A percentile compares a stretch with the other conserved stretches of the same genome.
phyloP scores from a whole-genome alignment of 2,113 vertebrate species.

The Epinephelus moara region DNA sequence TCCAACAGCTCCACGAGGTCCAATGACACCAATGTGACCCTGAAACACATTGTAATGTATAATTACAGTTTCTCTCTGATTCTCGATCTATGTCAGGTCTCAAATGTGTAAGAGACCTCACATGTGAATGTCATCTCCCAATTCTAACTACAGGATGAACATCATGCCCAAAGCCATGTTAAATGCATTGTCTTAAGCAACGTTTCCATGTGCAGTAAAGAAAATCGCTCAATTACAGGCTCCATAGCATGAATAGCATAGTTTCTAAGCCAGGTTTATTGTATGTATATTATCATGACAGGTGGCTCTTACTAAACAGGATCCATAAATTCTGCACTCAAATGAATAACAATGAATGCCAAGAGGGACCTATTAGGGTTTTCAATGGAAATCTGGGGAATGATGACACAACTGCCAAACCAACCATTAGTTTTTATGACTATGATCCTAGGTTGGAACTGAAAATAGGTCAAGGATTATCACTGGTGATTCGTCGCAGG shows the following conservation, averaged over 20 bases:
- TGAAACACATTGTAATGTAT: constrained; percentile 75
- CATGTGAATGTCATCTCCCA: background rate
- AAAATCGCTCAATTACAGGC: background rate
- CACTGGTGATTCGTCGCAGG: background rate
- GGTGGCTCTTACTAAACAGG: constrained; percentile 7
- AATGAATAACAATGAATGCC: constrained; percentile 1
- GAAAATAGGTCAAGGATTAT: constrained; percentile 4
- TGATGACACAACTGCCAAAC: background rate
- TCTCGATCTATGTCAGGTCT: background rate
- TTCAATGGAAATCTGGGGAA: background rate
- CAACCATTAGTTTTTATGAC: constrained; percentile 11
- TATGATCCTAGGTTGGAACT: constrained; percentile 10
- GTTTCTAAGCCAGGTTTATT: background rate
- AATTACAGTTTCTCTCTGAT: background rate
- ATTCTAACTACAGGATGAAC: background rate
- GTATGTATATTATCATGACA: background rate
- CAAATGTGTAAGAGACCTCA: background rate
- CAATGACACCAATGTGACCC: constrained; percentile 89
- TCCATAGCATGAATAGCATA: background rate
- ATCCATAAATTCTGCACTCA: constrained; percentile 21
- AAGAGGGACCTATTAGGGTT: constrained; percentile 2
- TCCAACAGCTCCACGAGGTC: constrained; percentile 90
- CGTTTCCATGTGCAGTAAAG: background rate
- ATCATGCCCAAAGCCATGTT: background rate
- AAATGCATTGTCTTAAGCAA: background rate